A percentile compares a stretch with the other conserved stretches of the same genome.
Evolutionary conservation across 2,888 invertebrate species (phyloP).

Genomic region (Rhabditoides inermis): DNA sequence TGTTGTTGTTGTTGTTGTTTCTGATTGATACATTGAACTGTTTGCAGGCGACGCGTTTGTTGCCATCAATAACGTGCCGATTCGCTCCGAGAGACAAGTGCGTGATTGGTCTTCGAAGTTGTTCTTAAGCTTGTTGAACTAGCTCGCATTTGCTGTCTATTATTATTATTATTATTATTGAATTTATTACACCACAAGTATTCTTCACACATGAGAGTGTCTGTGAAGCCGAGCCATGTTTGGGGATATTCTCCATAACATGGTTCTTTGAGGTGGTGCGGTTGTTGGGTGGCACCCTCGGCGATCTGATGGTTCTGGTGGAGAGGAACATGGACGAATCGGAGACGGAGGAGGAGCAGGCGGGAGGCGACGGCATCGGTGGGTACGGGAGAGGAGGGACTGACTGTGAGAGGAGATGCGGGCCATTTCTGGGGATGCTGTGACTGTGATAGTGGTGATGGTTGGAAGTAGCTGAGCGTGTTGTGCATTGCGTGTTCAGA

Average conservation of each 20-base stretch:
- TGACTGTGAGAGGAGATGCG: neutral
- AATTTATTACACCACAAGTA: too few relatives aligned
- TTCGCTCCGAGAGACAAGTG: slow-evolving; percentile 45
- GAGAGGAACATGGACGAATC: slow-evolving; percentile 34
- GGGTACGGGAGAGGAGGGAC: neutral
- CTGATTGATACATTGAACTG: too few relatives aligned
- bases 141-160: too few relatives aligned
- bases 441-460: neutral
- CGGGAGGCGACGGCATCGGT: slow-evolving; percentile 5
- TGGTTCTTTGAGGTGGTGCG: too few relatives aligned
- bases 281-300: slow-evolving; percentile 37
- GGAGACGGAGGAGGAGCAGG: neutral
- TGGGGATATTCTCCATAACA: too few relatives aligned
- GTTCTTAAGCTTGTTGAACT: slow-evolving; percentile 1
- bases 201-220: too few relatives aligned
- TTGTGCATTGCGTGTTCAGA: too few relatives aligned
- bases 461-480: too few relatives aligned
- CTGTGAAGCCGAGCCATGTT: too few relatives aligned
- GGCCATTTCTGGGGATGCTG: neutral
- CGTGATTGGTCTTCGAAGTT: neutral
- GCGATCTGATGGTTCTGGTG: slow-evolving; percentile 44
- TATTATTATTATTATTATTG: too few relatives aligned
- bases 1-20: too few relatives aligned
- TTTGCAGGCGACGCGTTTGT: slow-evolving; percentile 38
- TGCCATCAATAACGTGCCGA: slow-evolving; percentile 46